Percentiles rank a stretch among this genome's conserved stretches.
Evolutionary conservation across 2,797 vertebrate species (phyloP).

Genomic region (Trachops cirrhosus): DNA sequence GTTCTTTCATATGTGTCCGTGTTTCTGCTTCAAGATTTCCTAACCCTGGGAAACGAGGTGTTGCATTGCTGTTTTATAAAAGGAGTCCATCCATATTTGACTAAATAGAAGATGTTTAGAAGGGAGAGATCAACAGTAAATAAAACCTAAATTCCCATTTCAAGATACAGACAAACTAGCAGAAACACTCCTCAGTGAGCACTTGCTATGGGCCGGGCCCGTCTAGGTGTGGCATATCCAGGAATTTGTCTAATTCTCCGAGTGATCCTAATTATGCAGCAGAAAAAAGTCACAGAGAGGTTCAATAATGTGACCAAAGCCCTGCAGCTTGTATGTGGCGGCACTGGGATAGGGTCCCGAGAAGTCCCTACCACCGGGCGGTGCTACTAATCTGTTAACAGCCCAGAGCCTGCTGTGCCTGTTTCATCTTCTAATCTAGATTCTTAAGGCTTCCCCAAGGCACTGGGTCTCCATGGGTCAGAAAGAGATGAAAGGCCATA

Average conservation of each 20-base stretch:
- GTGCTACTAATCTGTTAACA: background rate
- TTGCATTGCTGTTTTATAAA: background rate
- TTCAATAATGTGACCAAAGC: background rate
- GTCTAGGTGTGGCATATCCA: background rate
- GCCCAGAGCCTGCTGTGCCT: no score
- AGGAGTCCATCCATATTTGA: background rate
- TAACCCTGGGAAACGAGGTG: background rate
- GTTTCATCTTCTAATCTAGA: background rate
- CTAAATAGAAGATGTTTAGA: background rate
- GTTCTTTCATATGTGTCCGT: background rate
- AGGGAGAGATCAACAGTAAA: background rate
- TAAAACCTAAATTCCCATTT: background rate
- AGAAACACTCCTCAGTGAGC: background rate
- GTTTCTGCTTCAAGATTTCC: background rate
- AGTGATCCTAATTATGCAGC: accelerated
- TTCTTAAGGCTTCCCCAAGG: background rate
- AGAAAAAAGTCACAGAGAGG: background rate
- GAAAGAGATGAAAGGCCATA: background rate
- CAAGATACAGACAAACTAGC: background rate
- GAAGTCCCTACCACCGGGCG: background rate
- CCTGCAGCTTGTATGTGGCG: background rate
- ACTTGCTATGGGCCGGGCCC: background rate
- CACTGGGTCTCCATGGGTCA: background rate
- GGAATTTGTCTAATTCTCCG: background rate
- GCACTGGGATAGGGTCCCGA: background rate